phyloP scores from a whole-genome alignment of 2,888 invertebrate genomes.

The Hydrotaea diabolus region DNA sequence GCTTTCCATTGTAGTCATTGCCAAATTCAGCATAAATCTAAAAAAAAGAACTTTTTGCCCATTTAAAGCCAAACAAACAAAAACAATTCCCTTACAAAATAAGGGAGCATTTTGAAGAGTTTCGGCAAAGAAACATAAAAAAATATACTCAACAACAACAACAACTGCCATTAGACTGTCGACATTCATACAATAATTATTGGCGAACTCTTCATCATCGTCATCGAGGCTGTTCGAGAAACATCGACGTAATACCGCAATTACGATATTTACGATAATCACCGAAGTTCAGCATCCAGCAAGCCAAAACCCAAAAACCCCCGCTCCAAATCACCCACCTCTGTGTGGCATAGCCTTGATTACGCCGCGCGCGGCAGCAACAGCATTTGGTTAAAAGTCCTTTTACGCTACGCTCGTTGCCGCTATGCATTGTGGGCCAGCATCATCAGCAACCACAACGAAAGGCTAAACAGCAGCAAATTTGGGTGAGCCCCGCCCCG shows the following conservation, averaged over 20 bases:
- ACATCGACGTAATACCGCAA: not conserved
- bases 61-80: constrained; percentile 24
- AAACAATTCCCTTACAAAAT: not conserved
- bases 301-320: not conserved
- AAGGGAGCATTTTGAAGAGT: not conserved
- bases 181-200: constrained; percentile 10
- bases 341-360: not conserved
- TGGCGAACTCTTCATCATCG: not conserved
- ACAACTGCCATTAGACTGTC: constrained; percentile 35
- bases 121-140: constrained; percentile 26
- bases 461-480: constrained; percentile 36
- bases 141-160: not conserved
- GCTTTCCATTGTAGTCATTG: constrained; percentile 45
- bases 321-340: too few species aligned
- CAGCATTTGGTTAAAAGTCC: not conserved
- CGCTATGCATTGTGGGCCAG: constrained; percentile 49
- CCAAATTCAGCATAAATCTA: constrained; percentile 52
- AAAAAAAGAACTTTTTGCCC: constrained; percentile 8
- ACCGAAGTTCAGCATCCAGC: not conserved
- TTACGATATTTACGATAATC: constrained; percentile 13
- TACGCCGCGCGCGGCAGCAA: not conserved
- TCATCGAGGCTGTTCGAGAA: not conserved
- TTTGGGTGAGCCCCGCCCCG: constrained; percentile 11
- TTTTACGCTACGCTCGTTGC: not conserved
- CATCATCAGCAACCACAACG: constrained; percentile 5